Evolutionary conservation across 2,113 vertebrate species (phyloP).

Genomic region (Connochaetes taurinus): DNA sequence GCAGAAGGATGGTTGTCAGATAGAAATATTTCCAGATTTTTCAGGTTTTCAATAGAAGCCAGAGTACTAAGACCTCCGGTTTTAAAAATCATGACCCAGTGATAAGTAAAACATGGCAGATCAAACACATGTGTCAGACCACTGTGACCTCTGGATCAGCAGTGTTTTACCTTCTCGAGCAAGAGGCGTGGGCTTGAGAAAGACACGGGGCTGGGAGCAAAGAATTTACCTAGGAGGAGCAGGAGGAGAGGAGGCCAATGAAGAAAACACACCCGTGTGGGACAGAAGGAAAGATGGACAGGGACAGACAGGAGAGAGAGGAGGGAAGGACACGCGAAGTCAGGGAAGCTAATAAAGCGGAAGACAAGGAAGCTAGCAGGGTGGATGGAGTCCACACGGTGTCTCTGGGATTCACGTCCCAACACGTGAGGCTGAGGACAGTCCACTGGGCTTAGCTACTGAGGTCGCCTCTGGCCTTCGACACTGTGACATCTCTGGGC

Average conservation of each 20-base stretch:
- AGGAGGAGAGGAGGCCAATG: background rate
- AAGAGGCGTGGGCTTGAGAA: background rate
- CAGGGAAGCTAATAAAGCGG: background rate
- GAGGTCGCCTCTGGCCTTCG: background rate
- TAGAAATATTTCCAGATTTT: background rate
- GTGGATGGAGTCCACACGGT: rapidly evolving
- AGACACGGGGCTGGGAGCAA: background rate
- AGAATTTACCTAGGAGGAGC: background rate
- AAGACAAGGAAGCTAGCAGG: background rate
- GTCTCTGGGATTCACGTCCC: background rate
- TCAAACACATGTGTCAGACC: background rate
- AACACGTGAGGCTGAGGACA: too few relatives aligned
- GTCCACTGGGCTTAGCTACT: background rate
- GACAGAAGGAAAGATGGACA: background rate
- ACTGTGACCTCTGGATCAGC: too few relatives aligned
- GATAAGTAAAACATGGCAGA: rapidly evolving
- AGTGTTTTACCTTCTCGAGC: background rate
- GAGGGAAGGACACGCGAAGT: rapidly evolving
- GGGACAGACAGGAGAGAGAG: background rate
- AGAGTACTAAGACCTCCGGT: background rate
- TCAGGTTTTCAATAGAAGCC: background rate
- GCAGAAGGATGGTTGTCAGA: background rate
- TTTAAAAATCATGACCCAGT: background rate
- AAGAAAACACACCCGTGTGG: rapidly evolving
- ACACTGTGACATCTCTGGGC: too few relatives aligned